These are phyloP conservation scores for Halocynthia roretzi DNA, from an alignment of 23 tunicate species.

Conservation along the genomic window DNA sequence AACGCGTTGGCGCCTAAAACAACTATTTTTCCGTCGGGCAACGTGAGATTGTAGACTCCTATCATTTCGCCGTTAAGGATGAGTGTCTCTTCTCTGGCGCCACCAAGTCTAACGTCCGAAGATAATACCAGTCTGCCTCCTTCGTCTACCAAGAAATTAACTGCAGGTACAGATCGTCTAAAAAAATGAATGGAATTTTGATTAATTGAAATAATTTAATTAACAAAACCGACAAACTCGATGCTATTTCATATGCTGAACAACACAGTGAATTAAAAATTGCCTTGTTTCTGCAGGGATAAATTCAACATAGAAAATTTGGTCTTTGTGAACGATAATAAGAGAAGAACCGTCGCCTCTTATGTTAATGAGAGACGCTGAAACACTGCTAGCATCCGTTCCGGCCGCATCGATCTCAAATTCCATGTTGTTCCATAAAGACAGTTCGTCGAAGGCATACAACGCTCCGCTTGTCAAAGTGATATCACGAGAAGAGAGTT, in stretches of 20 bases:
- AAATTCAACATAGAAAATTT: constrained; percentile 19
- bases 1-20: constrained; percentile 6
- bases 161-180: constrained; percentile 27
- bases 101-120: constrained; percentile 16
- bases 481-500: constrained; percentile 6
- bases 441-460: constrained; percentile 26
- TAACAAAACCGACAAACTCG: too few species aligned
- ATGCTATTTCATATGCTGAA: too few species aligned
- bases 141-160: constrained; percentile 21
- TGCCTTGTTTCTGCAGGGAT: constrained; percentile 17
- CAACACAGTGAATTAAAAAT: background rate
- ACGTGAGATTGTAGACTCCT: constrained; percentile 19
- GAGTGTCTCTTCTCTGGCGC: constrained; percentile 5
- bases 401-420: constrained; percentile 11
- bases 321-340: constrained; percentile 5
- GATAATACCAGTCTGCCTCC: constrained; percentile 13
- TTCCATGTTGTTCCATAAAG: constrained; percentile 2
- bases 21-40: constrained; percentile 7
- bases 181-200: background rate
- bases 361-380: constrained; percentile 7
- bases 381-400: background rate
- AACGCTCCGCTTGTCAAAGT: constrained; percentile 16
- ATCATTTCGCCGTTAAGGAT: constrained; percentile 1
- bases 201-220: too few species aligned
- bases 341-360: constrained; percentile 20